Evolutionary conservation across 2,113 vertebrate genomes (phyloP).

Genomic region (Gadus chalcogrammus): DNA sequence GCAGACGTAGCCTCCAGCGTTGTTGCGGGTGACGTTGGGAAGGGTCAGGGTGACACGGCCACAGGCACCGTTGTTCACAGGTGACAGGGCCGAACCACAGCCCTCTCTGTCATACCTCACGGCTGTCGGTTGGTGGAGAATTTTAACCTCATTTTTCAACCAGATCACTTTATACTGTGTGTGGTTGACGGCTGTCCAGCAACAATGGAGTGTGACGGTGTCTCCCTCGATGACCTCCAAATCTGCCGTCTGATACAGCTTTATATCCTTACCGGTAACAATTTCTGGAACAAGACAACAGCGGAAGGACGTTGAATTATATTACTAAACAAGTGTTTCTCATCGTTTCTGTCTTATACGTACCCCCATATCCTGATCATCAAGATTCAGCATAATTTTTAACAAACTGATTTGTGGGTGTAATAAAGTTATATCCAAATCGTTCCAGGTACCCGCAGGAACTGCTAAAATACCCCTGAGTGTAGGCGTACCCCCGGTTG

Average conservation of each 20-base stretch:
- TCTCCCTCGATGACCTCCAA: not conserved
- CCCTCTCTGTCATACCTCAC: fast-evolving
- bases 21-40: fast-evolving
- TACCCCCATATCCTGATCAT: not conserved
- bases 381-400: not conserved
- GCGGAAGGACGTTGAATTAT: too few species aligned
- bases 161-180: fast-evolving
- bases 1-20: slow-evolving; percentile 36
- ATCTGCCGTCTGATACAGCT: not conserved
- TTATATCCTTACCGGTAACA: too few species aligned
- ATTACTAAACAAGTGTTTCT: too few species aligned
- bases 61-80: fast-evolving
- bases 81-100: not conserved
- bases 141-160: fast-evolving
- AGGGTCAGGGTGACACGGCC: not conserved
- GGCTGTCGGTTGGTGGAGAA: fast-evolving
- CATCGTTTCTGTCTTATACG: too few species aligned
- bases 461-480: too few species aligned
- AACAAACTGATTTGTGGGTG: too few species aligned
- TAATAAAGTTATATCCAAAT: too few species aligned
- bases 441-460: not conserved
- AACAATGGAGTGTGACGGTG: slow-evolving; percentile 29
- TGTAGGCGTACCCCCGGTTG: too few species aligned
- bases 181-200: fast-evolving
- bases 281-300: too few species aligned